Conservation (phyloP, 2,113 vertebrate genomes). For the Bubo scandiacus region DNA sequence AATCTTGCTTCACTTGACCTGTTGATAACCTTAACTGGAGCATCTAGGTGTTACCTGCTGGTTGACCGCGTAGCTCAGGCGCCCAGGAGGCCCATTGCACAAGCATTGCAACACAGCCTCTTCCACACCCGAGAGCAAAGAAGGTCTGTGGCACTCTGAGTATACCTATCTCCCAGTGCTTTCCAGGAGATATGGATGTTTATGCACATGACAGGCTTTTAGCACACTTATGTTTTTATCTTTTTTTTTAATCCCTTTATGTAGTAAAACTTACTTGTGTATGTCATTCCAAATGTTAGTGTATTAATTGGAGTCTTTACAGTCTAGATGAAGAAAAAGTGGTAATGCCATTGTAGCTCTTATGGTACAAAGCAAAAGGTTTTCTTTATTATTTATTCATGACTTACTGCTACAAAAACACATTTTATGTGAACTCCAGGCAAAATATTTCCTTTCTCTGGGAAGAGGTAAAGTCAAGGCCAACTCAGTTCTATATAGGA, state of each 20-base stretch:
- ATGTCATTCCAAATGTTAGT: not conserved
- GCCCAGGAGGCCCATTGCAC: too few relatives aligned
- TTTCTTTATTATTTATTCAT: not conserved
- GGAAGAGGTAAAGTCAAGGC: not conserved
- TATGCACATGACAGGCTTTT: not conserved
- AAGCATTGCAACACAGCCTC: not conserved
- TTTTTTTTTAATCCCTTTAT: not conserved
- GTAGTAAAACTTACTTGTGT: not conserved
- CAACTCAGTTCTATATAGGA: not conserved
- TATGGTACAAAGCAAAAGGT: not conserved
- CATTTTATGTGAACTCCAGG: not conserved
- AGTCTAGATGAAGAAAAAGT: not conserved
- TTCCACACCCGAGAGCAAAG: rapidly evolving
- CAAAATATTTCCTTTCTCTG: not conserved
- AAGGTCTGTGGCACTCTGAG: not conserved
- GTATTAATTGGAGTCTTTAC: not conserved
- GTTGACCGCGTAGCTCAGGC: not conserved
- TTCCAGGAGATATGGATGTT: not conserved
- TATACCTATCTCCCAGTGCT: rapidly evolving
- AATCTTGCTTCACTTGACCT: not conserved
- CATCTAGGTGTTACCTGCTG: not conserved
- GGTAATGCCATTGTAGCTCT: not conserved
- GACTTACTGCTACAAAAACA: not conserved
- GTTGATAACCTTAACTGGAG: not conserved
- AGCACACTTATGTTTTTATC: not conserved